These are phyloP conservation scores for Acleris cristana DNA, from an alignment of 2,888 invertebrate species.

Conservation along the genomic window DNA sequence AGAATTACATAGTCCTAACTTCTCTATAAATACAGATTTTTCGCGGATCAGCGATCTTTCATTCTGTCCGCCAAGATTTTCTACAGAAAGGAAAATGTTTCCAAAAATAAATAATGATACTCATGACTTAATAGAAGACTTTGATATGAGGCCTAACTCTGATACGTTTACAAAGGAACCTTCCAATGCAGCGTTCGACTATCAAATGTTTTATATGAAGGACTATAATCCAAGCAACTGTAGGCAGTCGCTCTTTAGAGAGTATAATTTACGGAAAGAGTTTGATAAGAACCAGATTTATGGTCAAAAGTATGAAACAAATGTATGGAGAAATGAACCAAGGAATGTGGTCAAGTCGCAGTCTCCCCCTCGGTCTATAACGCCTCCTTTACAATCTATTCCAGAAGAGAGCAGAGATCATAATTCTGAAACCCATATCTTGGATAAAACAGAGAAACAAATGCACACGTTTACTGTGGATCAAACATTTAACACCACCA, in stretches of 20 bases:
- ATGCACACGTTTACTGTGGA: constrained; percentile 72
- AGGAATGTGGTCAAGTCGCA: constrained; percentile 49
- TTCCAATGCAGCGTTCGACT: constrained; percentile 64
- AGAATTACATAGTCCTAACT: constrained; percentile 74
- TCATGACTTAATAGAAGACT: constrained; percentile 65
- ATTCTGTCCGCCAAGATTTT: constrained; percentile 73
- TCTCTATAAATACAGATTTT: constrained; percentile 76
- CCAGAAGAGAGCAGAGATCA: constrained; percentile 74
- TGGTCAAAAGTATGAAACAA: constrained; percentile 54
- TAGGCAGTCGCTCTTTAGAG: constrained; percentile 69
- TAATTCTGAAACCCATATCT: constrained; percentile 61
- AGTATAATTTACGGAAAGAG: constrained; percentile 60
- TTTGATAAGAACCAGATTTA: constrained; percentile 53
- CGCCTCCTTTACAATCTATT: constrained; percentile 74
- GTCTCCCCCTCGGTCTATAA: constrained; percentile 70
- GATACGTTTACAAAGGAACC: constrained; percentile 83
- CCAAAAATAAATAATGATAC: constrained; percentile 65
- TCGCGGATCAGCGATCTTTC: constrained; percentile 77
- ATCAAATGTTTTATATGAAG: constrained; percentile 30
- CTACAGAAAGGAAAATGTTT: constrained; percentile 73
- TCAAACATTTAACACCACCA: constrained; percentile 69
- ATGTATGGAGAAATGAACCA: constrained; percentile 67
- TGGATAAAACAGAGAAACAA: constrained; percentile 63
- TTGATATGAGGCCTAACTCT: constrained; percentile 64
- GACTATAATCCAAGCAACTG: constrained; percentile 43